Conservation (phyloP, 2,113 vertebrate genomes). For the Equus quagga region DNA sequence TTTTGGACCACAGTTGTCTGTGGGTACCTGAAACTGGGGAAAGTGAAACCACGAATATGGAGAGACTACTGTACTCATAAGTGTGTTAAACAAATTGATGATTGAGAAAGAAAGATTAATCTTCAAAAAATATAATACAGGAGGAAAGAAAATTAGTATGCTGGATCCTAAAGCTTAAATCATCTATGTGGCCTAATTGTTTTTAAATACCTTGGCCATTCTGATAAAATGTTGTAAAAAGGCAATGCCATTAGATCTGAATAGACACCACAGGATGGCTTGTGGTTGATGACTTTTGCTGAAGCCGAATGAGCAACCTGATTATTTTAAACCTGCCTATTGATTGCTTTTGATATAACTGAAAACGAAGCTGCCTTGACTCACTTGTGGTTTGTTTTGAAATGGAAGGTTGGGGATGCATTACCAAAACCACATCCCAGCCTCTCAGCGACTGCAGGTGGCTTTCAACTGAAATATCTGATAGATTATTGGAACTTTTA, state of each 20-base stretch:
- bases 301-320: background rate
- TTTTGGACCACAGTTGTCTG: no score
- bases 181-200: background rate
- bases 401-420: background rate
- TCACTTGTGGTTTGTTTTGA: background rate
- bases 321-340: conserved; percentile 44
- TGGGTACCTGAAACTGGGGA: no score
- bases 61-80: background rate
- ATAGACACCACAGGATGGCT: background rate
- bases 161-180: background rate
- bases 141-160: background rate
- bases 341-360: conserved; percentile 15
- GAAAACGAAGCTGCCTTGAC: background rate
- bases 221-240: background rate
- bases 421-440: background rate
- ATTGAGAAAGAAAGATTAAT: background rate
- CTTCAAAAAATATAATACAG: background rate
- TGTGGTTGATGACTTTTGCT: background rate
- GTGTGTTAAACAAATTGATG: background rate
- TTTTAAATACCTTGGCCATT: background rate
- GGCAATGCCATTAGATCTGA: background rate
- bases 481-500: background rate
- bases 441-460: background rate
- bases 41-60: no score
- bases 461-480: background rate